Percentiles rank a stretch among this genome's conserved stretches.
These are phyloP conservation scores for Malurus alboscapulatus DNA, from an alignment of 2,113 vertebrate species.

Conservation along the genomic window DNA sequence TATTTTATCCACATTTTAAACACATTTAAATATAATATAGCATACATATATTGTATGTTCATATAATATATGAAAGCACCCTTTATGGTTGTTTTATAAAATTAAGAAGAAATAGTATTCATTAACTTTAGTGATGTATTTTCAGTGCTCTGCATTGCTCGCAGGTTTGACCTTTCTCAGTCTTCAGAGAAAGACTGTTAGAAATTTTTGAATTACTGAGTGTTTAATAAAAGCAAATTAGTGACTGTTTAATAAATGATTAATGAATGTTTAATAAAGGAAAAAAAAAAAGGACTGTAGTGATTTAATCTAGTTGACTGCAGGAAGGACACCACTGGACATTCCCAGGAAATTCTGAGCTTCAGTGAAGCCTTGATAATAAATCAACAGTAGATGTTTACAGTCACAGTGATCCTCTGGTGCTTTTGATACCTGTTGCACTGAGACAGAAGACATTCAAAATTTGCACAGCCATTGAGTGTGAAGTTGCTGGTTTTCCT, in stretches of 20 bases:
- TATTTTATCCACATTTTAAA: background rate
- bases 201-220: background rate
- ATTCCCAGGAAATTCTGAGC: background rate
- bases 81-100: background rate
- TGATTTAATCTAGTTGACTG: background rate
- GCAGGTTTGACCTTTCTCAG: background rate
- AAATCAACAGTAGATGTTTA: background rate
- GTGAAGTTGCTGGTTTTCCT: background rate
- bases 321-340: background rate
- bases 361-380: background rate
- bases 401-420: background rate
- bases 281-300: background rate
- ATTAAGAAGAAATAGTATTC: background rate
- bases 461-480: background rate
- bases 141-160: background rate
- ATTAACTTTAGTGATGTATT: background rate
- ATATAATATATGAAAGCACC: background rate
- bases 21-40: background rate
- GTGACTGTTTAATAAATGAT: background rate
- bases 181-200: background rate
- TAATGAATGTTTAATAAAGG: background rate
- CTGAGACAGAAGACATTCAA: background rate
- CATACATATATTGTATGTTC: too few species aligned
- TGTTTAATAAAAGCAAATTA: background rate
- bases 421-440: background rate